A percentile compares a stretch with the other conserved stretches of the same genome.
phyloP scores from a whole-genome alignment of 2,113 vertebrate genomes.

The Lichenostomus cassidix region DNA sequence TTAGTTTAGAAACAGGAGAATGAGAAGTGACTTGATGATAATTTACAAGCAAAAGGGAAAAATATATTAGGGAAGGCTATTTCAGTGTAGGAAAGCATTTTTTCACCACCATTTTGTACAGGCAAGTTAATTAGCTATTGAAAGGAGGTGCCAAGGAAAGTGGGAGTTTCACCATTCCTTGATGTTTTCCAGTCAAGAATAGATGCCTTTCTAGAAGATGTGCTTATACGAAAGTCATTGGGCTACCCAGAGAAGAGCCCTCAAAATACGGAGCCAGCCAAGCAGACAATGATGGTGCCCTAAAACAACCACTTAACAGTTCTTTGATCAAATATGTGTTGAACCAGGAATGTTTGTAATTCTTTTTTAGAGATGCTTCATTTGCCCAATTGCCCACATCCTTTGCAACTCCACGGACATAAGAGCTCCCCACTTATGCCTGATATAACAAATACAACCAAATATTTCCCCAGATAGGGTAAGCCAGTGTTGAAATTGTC shows the following conservation, averaged over 20 bases:
- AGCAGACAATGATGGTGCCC: background rate
- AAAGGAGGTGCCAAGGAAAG: background rate
- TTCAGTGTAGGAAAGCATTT: background rate
- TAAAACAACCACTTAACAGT: background rate
- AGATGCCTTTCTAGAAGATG: background rate
- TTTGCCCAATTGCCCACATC: background rate
- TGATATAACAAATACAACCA: background rate
- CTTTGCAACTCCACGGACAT: background rate
- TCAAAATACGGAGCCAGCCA: background rate
- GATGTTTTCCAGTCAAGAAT: background rate
- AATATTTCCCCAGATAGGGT: background rate
- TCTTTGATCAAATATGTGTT: background rate
- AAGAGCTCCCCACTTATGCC: background rate
- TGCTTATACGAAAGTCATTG: background rate
- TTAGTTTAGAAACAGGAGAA: constrained; percentile 2
- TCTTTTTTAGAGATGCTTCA: background rate
- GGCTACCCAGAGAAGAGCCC: background rate
- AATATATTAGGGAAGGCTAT: background rate
- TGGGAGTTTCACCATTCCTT: background rate
- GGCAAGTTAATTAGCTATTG: background rate
- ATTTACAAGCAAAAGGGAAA: background rate
- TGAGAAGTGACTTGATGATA: background rate
- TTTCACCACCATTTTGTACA: background rate
- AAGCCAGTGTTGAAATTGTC: background rate
- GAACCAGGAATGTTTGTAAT: background rate